Conservation (phyloP, 2,797 vertebrate species). For the Anguilla pacifica region DNA sequence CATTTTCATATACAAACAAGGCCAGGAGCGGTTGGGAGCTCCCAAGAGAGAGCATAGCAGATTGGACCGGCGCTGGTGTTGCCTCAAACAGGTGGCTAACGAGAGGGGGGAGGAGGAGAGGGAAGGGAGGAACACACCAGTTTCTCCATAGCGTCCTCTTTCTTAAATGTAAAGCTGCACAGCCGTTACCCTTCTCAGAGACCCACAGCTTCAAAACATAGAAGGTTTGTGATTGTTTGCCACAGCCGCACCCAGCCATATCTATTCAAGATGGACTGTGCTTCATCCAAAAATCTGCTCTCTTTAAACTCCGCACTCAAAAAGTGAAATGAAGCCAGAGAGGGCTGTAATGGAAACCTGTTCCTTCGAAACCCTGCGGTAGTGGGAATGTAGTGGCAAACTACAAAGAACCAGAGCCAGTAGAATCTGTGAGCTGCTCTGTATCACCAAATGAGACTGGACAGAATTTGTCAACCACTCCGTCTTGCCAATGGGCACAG, state of each 20-base stretch:
- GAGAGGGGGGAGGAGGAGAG: not conserved
- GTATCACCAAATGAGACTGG: not conserved
- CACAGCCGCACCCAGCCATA: not conserved
- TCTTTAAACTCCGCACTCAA: not conserved
- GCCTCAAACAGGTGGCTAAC: slow-evolving; percentile 22
- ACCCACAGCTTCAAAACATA: not conserved
- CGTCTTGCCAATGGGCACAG: not conserved
- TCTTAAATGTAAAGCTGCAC: not conserved
- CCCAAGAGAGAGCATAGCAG: slow-evolving; percentile 1
- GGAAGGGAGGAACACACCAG: not conserved
- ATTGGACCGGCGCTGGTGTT: not conserved
- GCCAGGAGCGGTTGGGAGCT: not conserved
- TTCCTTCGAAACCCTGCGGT: not conserved
- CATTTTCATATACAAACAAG: slow-evolving; percentile 14
- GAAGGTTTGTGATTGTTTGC: not conserved
- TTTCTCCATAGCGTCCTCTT: not conserved
- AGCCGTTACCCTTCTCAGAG: not conserved
- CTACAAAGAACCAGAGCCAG: not conserved
- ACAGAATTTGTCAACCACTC: not conserved
- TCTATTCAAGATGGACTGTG: slow-evolving; percentile 3
- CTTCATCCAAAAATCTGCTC: slow-evolving; percentile 4
- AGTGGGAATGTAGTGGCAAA: not conserved
- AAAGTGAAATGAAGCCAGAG: not conserved
- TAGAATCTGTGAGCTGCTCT: slow-evolving; percentile 1
- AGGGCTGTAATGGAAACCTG: not conserved